Base-by-base conservation (phyloP, 2,888 invertebrate genomes). In the Gastracanthus pulcherrimus region DNA sequence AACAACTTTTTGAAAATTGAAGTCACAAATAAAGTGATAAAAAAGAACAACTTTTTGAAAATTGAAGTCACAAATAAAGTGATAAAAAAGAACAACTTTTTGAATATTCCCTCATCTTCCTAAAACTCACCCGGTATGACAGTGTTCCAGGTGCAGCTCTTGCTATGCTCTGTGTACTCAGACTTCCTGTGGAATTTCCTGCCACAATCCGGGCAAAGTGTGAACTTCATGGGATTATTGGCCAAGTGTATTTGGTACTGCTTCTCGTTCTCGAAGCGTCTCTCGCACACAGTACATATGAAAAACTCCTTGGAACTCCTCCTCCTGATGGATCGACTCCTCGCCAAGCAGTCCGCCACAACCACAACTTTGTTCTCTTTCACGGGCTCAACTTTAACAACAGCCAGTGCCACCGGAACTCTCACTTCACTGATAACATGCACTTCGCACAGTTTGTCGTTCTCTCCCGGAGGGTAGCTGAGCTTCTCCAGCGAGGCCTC, bases 161-260 rank as follows among this genome's bases (percentile, higher is more conserved):
- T 82, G 51, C 80, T 82, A 51, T 85, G 85, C 34, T 84, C 84
- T 13, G 82, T 80, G 38, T 74, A 83, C 34, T 85, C 85, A 16
- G 79, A 71, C 69, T 85, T 82, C 29, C 81, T 76, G 51, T 84
- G 83, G 51, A 86, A 85, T 55, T 84, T 83, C 9, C 60, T 85
- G n/a, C 84, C 81, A 66, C 85, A 86, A 23, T 74, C 69, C 7
- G 80, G 80, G 29, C 85, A 85, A 11, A 72, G 60, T 4, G 84
- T 78, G 29, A 83, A 79, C 66, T 81, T 83, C 76, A 81, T 82
- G 38, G 83, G 82, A 67, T 84, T 81, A 74, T 78, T 80, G 38
- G 81, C 77, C 72, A 85, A 4, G 81, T 82, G 64, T 83, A 79
- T 81, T 9, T 81, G 74, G 62, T 66, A 83, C 29, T 77, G 82